These are phyloP conservation scores for Otocyon megalotis DNA, from an alignment of 2,113 vertebrate genomes.

Conservation along the genomic window DNA sequence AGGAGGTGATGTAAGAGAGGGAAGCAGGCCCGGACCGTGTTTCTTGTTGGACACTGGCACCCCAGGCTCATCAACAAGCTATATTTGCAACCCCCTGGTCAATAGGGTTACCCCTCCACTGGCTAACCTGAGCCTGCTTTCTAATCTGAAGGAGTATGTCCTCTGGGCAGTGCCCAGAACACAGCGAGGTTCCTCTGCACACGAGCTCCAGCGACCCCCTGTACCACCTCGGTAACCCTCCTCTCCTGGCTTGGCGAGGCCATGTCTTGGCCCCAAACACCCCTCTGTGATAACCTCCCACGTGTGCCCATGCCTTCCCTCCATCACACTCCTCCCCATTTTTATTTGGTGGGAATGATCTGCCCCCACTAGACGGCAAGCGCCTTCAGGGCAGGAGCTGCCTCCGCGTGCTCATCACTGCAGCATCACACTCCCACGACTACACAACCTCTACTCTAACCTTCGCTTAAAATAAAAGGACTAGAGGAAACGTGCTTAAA, in stretches of 20 bases:
- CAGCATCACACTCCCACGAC: neutral
- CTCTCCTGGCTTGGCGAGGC: neutral
- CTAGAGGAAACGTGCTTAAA: neutral
- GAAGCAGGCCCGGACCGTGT: rapidly evolving
- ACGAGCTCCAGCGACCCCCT: neutral
- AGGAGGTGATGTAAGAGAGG: neutral
- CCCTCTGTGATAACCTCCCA: neutral
- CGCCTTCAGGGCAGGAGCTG: neutral
- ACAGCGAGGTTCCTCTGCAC: neutral
- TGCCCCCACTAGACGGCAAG: neutral
- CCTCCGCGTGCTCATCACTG: neutral
- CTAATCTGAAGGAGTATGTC: neutral
- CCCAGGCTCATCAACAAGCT: neutral
- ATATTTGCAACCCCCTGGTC: neutral
- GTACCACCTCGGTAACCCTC: neutral
- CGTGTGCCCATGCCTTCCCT: neutral
- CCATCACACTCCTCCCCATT: neutral
- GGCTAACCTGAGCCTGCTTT: neutral
- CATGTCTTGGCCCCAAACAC: neutral
- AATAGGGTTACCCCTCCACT: neutral
- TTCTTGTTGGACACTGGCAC: neutral
- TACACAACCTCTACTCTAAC: neutral
- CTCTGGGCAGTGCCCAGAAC: neutral
- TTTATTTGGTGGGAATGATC: neutral
- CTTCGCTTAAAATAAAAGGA: conserved; percentile 5